Base-by-base conservation (phyloP, 37 sponge, comb jelly and placozoan genomes). In the Agelas oroides region DNA sequence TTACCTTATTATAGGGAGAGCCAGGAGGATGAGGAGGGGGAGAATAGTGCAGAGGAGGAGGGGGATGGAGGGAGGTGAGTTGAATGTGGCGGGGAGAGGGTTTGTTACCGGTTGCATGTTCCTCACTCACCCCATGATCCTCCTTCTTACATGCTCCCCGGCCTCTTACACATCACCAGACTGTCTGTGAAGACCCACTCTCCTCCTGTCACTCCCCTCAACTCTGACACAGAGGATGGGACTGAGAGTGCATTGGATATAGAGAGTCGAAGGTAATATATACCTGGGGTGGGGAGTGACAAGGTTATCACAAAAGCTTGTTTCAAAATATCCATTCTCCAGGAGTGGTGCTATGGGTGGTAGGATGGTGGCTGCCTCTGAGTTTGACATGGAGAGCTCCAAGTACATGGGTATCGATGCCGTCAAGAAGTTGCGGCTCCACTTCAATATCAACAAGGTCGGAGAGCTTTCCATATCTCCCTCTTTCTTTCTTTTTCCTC, bases 381-480 rank as follows among this genome's bases (percentile, higher is more conserved):
- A 2, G 40, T 19, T 28, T 35, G 41, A 62, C 57, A 24, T 77
- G 39, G 78, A 77, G 78, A 62, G 6, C 46, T 46, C 46, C 46
- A 3, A 46, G 8, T 72, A 61, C 53, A 60, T 71, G 62, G 83
- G 83, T 1, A 61, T 67, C 40, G 90, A 84, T 78, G 85, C 84
- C 15, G 75, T 89, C n/a, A 70, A 84, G 65, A 89, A 70, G 73
- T 75, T 89, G 27, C 59, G 79, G n/a, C 37, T 53, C 20, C 71
- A 89, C 55, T 79, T 79, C 37, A 60, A 19, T 25, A 62, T 89
- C 30, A 89, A 89, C 60, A 89, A 89, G 80, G 90, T 89, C 57
- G 8, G 63, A 21, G 11, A 6, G 3, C 20, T 65, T 65, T 34
- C 31, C 58, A 33, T 14, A 61, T 61, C 27, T 61, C 62, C 27